These are phyloP conservation scores for Ophiothrix spiculata DNA, from an alignment of 35 echinoderm and acorn worm genomes.

Conservation along the genomic window DNA sequence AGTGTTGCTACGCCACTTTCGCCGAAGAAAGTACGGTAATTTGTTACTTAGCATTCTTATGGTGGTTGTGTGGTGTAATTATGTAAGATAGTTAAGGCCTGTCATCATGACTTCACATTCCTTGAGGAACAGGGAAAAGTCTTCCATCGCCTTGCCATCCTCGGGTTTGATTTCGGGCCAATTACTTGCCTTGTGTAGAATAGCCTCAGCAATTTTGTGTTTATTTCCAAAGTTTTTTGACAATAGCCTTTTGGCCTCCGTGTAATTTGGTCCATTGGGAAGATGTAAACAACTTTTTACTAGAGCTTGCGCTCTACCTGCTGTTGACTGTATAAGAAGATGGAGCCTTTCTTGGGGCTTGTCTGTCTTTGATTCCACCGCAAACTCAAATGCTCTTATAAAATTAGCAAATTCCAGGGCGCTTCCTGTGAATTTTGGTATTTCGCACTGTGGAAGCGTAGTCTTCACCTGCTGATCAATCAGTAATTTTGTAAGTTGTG, in stretches of 20 bases:
- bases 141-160: constrained; percentile 26
- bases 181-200: constrained; percentile 28
- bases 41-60: not conserved
- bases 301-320: constrained; percentile 39
- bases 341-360: constrained; percentile 20
- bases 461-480: not conserved
- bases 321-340: constrained; percentile 43
- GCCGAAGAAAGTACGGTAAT: constrained; percentile 14
- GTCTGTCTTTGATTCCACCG: constrained; percentile 34
- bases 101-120: constrained; percentile 17
- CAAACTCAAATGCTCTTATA: constrained; percentile 48
- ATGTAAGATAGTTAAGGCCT: not conserved
- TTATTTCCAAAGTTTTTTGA: constrained; percentile 45
- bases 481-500: not conserved
- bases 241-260: constrained; percentile 36
- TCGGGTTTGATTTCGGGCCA: constrained; percentile 26
- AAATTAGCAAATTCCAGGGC: constrained; percentile 37
- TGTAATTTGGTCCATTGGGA: not conserved
- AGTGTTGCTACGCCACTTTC: constrained; percentile 21
- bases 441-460: constrained; percentile 33
- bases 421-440: constrained; percentile 44
- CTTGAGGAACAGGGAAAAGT: constrained; percentile 50
- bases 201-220: constrained; percentile 23
- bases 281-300: constrained; percentile 38
- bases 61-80: not conserved